Evolutionary conservation across 2,113 vertebrate genomes (phyloP).

Genomic region (Amphiprion ocellaris): DNA sequence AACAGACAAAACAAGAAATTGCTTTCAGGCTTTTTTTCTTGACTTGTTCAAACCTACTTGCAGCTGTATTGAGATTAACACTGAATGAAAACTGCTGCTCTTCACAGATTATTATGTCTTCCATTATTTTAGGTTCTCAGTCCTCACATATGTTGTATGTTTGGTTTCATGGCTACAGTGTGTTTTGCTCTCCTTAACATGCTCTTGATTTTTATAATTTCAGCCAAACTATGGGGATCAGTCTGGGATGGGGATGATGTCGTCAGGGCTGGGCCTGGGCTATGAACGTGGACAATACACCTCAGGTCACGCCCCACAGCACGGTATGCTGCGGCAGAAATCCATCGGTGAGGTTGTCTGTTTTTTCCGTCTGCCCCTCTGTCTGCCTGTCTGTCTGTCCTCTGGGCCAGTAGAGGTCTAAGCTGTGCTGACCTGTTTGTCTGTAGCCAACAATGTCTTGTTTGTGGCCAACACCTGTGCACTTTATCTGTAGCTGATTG

Average conservation of each 20-base stretch:
- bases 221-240: slow-evolving; percentile 89
- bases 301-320: slow-evolving; percentile 86
- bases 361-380: slow-evolving; percentile 76
- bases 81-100: neutral
- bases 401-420: slow-evolving; percentile 54
- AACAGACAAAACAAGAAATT: neutral
- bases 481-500: slow-evolving; percentile 37
- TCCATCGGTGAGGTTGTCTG: slow-evolving; percentile 92
- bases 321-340: slow-evolving; percentile 92
- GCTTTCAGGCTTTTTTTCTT: neutral
- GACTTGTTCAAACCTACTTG: neutral
- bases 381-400: slow-evolving; percentile 77
- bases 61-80: neutral
- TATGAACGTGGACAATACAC: slow-evolving; percentile 90
- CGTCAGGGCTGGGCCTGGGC: slow-evolving; percentile 84
- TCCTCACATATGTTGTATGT: no score
- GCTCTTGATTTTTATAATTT: neutral
- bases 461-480: slow-evolving; percentile 40
- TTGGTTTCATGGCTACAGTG: no score
- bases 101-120: neutral
- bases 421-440: slow-evolving; percentile 70
- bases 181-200: neutral
- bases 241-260: slow-evolving; percentile 83
- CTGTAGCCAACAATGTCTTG: slow-evolving; percentile 49
- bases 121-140: neutral